phyloP scores from a whole-genome alignment of 2,113 vertebrate species.

The Ochotona curzoniae region DNA sequence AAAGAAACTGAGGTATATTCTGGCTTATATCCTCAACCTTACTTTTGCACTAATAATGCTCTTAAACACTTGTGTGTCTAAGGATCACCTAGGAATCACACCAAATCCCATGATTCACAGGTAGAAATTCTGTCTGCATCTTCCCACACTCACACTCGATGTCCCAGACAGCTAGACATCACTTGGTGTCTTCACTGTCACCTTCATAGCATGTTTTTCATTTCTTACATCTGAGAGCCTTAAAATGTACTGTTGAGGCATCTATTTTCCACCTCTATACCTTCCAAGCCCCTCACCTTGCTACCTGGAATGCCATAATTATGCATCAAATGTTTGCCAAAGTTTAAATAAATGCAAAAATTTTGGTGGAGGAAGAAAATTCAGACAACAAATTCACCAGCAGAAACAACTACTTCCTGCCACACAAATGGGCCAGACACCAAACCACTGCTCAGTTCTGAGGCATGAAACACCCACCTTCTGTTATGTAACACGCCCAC shows the following conservation, averaged over 20 bases:
- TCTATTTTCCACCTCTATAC: background rate
- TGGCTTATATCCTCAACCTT: background rate
- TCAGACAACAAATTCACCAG: conserved; percentile 45
- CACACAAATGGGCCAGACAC: background rate
- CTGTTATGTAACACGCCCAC: no score
- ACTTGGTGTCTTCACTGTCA: background rate
- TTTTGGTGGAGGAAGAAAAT: conserved; percentile 8
- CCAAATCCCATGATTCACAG: background rate
- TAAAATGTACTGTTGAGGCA: background rate
- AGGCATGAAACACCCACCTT: background rate
- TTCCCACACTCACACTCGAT: background rate
- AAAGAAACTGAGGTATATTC: background rate
- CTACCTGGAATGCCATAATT: background rate
- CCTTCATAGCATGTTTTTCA: background rate
- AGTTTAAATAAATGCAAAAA: background rate
- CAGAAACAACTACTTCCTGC: conserved; percentile 55
- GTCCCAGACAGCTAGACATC: background rate
- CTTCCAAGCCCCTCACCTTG: background rate
- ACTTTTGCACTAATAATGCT: background rate
- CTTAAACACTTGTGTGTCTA: background rate
- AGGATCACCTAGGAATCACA: background rate
- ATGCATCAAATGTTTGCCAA: background rate
- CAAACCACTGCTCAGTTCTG: conserved; percentile 41
- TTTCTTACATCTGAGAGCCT: background rate
- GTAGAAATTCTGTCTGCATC: background rate